Conservation (phyloP, 1,140 invertebrate genomes). For the Paralvinella palmiformis region DNA sequence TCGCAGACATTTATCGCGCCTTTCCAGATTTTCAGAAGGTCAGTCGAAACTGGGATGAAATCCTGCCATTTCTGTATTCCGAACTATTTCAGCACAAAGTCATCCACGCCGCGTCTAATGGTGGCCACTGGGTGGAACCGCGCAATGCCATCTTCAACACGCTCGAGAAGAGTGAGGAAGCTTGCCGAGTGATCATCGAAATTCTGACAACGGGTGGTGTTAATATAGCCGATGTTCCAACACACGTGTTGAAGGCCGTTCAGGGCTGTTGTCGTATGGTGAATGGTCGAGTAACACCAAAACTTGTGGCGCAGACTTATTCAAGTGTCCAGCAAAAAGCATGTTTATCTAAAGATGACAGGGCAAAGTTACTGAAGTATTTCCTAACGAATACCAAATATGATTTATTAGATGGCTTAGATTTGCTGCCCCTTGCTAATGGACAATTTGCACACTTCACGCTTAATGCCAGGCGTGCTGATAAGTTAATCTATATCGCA, state of each 20-base stretch:
- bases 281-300: conserved; percentile 13
- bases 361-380: conserved; percentile 15
- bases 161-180: conserved; percentile 4
- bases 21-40: conserved; percentile 14
- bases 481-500: conserved; percentile 13
- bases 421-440: conserved; percentile 20
- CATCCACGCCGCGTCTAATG: conserved; percentile 3
- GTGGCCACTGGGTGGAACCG: conserved; percentile 10
- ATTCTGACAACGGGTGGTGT: conserved; percentile 9
- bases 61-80: conserved; percentile 10
- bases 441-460: conserved; percentile 11
- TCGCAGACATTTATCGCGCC: conserved; percentile 11
- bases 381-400: conserved; percentile 9
- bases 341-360: conserved; percentile 9
- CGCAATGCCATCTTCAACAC: conserved; percentile 19
- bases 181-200: conserved; percentile 7
- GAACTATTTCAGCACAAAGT: conserved; percentile 17
- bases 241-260: conserved; percentile 13
- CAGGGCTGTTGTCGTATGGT: conserved; percentile 17
- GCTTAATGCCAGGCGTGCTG: conserved; percentile 13
- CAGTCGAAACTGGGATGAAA: conserved; percentile 13
- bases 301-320: conserved; percentile 1
- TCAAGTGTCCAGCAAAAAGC: neutral
- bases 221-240: conserved; percentile 12
- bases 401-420: conserved; percentile 16